Evolutionary conservation across 1,140 invertebrate species (phyloP), one percentile per base, ranked within the genome.

Genomic region (Drosophila funebris): DNA sequence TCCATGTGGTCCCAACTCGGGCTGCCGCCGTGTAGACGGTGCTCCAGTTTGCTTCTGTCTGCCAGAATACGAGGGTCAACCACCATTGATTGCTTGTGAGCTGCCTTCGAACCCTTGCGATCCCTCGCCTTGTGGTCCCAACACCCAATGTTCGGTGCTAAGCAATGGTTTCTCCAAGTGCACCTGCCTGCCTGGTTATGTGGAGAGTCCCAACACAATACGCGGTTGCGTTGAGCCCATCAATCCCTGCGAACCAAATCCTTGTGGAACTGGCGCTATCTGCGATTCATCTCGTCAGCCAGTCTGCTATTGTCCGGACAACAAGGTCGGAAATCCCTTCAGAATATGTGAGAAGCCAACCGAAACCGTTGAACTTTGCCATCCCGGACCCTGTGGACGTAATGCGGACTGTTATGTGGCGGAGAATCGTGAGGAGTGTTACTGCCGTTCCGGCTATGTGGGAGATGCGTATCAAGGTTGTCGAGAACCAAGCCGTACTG

Each of bases 181-280:
- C 90, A 97, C 96, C 1, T 98, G 97, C 84, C 92, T 97, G 58
- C 93, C 95, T 61, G 96, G 96, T 14, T 97, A 94, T 87, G 93
- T 97, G 9, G 97, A 97, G 92, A 96, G 95, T 90, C 96, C 96
- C 0, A 97, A 97, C 78, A 97, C 97, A 0, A 95, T 97, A 41
- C 93, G 96, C 87, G 97, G 96, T 22, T 97, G 96, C 82, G 92
- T 96, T 1, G 95, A 96, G 78, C 94, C 94, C 63, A 92, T 93
- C 20, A 96, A 97, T 91, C 95, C 95, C 1, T 97, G 96, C 78
- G 95, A 96, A 73, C 95, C 96, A 3, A 97, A 96, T 81, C 95
- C 95, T 0, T 98, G 97, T 90, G 97, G 97, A 24, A 81, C 91
- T 27, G 95, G 95, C 5, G 96, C 96, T 41, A 92, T 95, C 37